Evolutionary conservation across 2,113 vertebrate species (phyloP).

Genomic region (Eublepharis macularius): DNA sequence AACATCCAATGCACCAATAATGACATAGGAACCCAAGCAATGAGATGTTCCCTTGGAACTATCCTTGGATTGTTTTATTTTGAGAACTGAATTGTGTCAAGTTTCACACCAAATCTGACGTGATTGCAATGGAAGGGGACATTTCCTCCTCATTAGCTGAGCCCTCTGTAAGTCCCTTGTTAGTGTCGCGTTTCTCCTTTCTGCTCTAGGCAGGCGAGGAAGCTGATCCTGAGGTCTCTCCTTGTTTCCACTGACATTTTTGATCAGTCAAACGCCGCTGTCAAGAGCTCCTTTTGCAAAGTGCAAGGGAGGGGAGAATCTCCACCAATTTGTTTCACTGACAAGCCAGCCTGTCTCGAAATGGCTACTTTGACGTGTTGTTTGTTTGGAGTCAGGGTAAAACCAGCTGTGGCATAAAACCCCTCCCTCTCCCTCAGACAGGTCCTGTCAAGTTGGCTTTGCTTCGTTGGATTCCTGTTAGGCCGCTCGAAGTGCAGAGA

Average conservation of each 20-base stretch:
- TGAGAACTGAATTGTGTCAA: background rate
- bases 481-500: background rate
- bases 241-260: background rate
- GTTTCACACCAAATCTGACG: background rate
- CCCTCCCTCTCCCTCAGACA: no score
- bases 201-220: background rate
- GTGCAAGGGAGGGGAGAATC: background rate
- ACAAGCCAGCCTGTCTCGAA: constrained; percentile 1
- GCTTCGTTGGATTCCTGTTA: background rate
- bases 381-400: background rate
- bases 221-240: background rate
- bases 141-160: background rate
- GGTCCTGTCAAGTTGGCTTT: constrained; percentile 9
- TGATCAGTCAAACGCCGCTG: background rate
- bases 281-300: background rate
- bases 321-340: background rate
- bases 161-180: background rate
- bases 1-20: background rate
- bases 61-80: background rate
- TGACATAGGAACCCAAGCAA: no score
- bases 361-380: background rate
- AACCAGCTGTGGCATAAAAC: background rate
- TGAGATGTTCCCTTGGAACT: background rate
- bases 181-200: background rate
- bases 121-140: background rate